Conservation (phyloP, 2,113 vertebrate species). For the Pristiophorus japonicus region DNA sequence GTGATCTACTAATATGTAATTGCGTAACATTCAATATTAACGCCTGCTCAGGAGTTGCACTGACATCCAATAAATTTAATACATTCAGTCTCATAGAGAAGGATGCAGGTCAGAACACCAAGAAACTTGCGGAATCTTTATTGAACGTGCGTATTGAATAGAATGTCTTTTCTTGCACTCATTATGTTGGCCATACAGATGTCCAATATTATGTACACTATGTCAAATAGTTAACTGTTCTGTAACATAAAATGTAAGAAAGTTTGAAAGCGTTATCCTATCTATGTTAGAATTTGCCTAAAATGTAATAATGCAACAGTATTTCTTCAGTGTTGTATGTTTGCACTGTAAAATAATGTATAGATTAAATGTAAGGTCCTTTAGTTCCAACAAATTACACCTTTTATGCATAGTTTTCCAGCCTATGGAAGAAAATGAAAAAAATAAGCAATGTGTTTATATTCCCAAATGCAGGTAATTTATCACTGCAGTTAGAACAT, state of each 20-base stretch:
- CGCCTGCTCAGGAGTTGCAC: slow-evolving; percentile 25
- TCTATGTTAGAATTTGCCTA: slow-evolving; percentile 8
- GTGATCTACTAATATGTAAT: slow-evolving; percentile 4
- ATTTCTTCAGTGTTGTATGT: slow-evolving; percentile 10
- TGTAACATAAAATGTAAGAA: slow-evolving; percentile 23
- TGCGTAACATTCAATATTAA: slow-evolving; percentile 15
- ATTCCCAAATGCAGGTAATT: slow-evolving; percentile 35
- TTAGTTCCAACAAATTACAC: background rate
- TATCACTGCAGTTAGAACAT: background rate
- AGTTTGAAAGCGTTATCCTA: background rate
- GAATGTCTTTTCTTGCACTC: slow-evolving; percentile 26
- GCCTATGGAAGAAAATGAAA: background rate
- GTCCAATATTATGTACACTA: background rate
- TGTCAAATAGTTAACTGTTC: slow-evolving; percentile 3
- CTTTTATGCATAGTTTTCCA: background rate
- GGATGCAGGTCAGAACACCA: background rate
- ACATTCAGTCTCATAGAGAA: background rate
- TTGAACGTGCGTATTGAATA: background rate
- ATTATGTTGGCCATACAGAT: background rate
- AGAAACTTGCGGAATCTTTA: background rate
- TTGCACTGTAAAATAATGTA: slow-evolving; percentile 25
- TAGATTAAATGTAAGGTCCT: background rate
- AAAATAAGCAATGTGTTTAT: slow-evolving; percentile 50
- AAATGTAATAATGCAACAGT: slow-evolving; percentile 16
- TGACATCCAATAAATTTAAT: slow-evolving; percentile 9